Evolutionary conservation across 2,888 invertebrate species (phyloP).

Genomic region (Hoplodrina ambigua): DNA sequence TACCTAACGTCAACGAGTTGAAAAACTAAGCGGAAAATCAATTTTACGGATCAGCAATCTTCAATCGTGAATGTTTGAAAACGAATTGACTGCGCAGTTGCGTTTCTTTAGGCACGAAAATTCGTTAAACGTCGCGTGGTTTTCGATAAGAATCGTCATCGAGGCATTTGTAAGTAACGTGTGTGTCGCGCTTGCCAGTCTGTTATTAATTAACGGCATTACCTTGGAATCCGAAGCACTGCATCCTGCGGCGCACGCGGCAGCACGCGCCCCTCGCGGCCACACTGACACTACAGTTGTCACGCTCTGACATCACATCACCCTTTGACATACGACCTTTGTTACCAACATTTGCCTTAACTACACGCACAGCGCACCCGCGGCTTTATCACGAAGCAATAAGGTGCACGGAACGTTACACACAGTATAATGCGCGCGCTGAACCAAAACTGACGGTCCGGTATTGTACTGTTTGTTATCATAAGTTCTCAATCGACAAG

Average conservation of each 20-base stretch:
- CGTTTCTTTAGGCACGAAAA: constrained; percentile 29
- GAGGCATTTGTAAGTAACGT: constrained; percentile 20
- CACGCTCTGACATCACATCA: constrained; percentile 84
- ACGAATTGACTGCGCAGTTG: constrained; percentile 44
- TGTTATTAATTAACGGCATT: constrained; percentile 68
- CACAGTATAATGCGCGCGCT: constrained; percentile 71
- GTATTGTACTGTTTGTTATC: constrained; percentile 78
- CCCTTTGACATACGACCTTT: constrained; percentile 81
- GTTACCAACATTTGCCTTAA: constrained; percentile 65
- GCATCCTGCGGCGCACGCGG: constrained; percentile 87
- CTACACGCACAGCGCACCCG: constrained; percentile 41
- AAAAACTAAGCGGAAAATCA: constrained; percentile 71
- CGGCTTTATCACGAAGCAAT: constrained; percentile 67
- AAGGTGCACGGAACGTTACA: constrained; percentile 65
- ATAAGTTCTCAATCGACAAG: constrained; percentile 64
- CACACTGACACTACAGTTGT: constrained; percentile 81
- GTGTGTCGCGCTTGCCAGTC: constrained; percentile 35
- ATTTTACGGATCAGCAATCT: constrained; percentile 70
- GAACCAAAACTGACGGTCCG: constrained; percentile 75
- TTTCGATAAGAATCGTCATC: constrained; percentile 30
- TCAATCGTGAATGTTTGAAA: constrained; percentile 44
- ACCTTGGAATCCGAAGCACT: constrained; percentile 88
- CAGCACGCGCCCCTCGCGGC: constrained; percentile 82
- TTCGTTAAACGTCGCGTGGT: constrained; percentile 21
- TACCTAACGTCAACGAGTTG: constrained; percentile 62